Evolutionary conservation across 2,113 vertebrate species (phyloP).

Genomic region (Lophotis ruficrista): DNA sequence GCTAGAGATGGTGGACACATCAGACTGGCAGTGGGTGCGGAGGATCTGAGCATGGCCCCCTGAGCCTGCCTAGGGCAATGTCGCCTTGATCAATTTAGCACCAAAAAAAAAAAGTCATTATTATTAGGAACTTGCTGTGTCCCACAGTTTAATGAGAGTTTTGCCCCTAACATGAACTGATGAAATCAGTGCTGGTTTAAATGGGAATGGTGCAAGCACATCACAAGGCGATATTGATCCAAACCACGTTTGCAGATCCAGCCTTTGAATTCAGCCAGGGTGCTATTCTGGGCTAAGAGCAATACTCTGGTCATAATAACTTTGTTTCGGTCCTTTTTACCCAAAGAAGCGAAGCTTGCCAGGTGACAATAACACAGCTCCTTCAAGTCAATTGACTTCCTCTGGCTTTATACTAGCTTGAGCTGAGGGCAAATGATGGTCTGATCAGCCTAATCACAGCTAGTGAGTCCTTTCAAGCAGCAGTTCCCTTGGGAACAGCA

Average conservation of each 20-base stretch:
- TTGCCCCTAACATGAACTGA: not conserved
- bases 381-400: conserved; percentile 14
- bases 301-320: not conserved
- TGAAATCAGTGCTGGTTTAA: not conserved
- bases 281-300: not conserved
- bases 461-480: conserved; percentile 4
- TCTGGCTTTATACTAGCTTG: not conserved
- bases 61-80: not conserved
- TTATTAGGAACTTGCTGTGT: not conserved
- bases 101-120: not conserved
- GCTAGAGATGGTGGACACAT: not conserved
- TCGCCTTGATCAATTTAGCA: not conserved
- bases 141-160: not conserved
- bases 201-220: fast-evolving
- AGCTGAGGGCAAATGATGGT: not conserved
- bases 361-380: not conserved
- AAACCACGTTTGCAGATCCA: fast-evolving
- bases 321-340: not conserved
- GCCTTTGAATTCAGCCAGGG: not conserved
- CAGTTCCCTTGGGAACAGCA: conserved; percentile 64
- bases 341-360: not conserved
- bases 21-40: fast-evolving
- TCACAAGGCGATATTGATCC: not conserved
- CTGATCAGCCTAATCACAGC: not conserved
- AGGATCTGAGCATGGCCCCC: not conserved